A percentile compares a stretch with the other conserved stretches of the same genome.
Conservation (phyloP, 2,797 vertebrate species). For the Paratrypauchen microcephalus region DNA sequence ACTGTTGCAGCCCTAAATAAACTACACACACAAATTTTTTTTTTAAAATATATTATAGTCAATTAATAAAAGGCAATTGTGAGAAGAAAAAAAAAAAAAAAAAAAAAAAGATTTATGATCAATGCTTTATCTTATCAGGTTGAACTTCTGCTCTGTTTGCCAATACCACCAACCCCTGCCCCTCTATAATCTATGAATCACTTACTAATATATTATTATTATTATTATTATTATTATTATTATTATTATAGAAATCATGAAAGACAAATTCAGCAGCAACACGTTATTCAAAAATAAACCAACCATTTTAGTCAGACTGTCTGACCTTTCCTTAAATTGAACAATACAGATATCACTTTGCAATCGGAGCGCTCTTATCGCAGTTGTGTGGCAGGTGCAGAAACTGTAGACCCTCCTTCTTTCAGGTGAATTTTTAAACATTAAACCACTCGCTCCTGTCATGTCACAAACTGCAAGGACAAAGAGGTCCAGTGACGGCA, state of each 20-base stretch:
- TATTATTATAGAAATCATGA: not conserved
- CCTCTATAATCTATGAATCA: not conserved
- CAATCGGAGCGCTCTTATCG: conserved; percentile 23
- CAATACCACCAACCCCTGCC: not conserved
- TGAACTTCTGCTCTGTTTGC: conserved; percentile 31
- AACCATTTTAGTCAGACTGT: not conserved
- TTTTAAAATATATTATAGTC: not conserved
- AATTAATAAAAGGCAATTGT: not conserved
- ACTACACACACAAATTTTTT: not conserved
- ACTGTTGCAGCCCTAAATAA: not conserved
- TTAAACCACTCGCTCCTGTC: conserved; percentile 1
- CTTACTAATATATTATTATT: not conserved
- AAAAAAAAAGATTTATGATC: conserved; percentile 8
- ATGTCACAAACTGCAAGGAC: conserved; percentile 9
- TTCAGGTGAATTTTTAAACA: not conserved
- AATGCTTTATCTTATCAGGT: conserved; percentile 22
- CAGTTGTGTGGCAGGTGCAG: conserved; percentile 18
- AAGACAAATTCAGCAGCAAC: not conserved
- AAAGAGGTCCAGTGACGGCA: conserved; percentile 4
- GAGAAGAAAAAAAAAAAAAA: not conserved
- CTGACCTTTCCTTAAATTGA: conserved; percentile 29
- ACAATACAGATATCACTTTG: conserved; percentile 6
- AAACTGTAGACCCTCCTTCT: not conserved
- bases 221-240: not conserved
- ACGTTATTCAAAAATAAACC: too few species aligned